Evolutionary conservation across 53 echinoderm and acorn worm genomes (phyloP), one percentile per base, ranked within the genome.

Genomic region (Paracentrotus lividus): DNA sequence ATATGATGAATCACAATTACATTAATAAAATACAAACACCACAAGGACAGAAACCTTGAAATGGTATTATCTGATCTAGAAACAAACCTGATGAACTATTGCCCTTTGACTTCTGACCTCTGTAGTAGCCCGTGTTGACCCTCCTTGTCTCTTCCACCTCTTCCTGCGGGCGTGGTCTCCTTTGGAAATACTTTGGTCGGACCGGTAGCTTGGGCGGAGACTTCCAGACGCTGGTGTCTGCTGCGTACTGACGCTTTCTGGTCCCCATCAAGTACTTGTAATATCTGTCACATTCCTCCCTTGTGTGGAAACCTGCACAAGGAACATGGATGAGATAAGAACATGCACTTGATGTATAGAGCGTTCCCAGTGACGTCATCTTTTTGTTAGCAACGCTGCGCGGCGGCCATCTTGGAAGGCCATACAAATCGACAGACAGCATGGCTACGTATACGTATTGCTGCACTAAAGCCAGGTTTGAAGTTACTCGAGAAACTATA

Each of bases 161-260:
- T 42, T 78, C 92, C 57, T 52, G 78, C 1, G 78, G 31, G 1
- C 92, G 92, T 56, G 55, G 53, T 43, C 96, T 81, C 59, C 77
- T 60, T 54, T 84, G 95, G 77, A 96, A 96, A 21, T 93, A 88
- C 55, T 94, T 94, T 27, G 93, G 96, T 90, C 94, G 87, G 12
- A 96, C 96, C 4, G 96, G 95, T 47, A 96, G 95, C 64, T 96
- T 97, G 29, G 98, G 98, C 27, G 98, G 97, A 15, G 96, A 67
- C 53, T 96, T 72, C 98, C 98, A 98, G 16, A 98, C 95, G 36
- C 87, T 97, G 76, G 98, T 95, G 72, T 98, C 98, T 15, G 96
- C 85, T 26, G 92, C 95, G 90, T 94, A 98, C 86, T 98, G 98
- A n/a, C 88, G 94, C 69, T 97, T 97, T 9, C 98, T 72, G 9